A percentile compares a stretch with the other conserved stretches of the same genome.
Conservation (phyloP, 1,140 invertebrate species). For the Pachyrhynchus sulphureomaculatus region DNA sequence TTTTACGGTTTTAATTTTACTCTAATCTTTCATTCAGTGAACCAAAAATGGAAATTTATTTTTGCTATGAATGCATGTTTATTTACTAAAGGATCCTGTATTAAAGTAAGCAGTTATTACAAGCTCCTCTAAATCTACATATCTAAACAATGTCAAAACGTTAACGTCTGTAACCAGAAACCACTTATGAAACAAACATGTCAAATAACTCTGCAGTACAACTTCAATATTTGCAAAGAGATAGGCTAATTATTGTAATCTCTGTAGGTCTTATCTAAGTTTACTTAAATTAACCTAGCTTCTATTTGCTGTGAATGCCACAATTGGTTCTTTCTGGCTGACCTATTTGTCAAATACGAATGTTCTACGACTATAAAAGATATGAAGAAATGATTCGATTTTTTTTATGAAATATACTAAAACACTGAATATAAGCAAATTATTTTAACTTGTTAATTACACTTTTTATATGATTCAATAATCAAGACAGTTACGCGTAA, state of each 20-base stretch:
- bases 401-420: no score
- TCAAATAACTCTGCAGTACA: slow-evolving; percentile 18
- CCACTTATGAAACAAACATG: slow-evolving; percentile 20
- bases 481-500: no score
- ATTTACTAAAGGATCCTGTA: no score
- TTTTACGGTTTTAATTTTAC: no score
- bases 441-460: no score
- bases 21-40: no score
- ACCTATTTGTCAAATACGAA: slow-evolving; percentile 14
- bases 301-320: slow-evolving; percentile 11
- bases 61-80: no score
- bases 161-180: slow-evolving; percentile 23
- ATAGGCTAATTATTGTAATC: slow-evolving; percentile 31
- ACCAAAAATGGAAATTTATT: no score
- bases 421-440: no score
- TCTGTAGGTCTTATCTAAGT: slow-evolving; percentile 14
- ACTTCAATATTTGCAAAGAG: slow-evolving; percentile 29
- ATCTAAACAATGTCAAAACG: slow-evolving; percentile 22
- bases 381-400: no score
- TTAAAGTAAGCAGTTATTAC: not conserved
- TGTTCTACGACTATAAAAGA: not conserved
- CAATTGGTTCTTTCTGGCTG: slow-evolving; percentile 14
- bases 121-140: slow-evolving; percentile 24
- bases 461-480: no score
- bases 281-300: slow-evolving; percentile 19